Evolutionary conservation across 2,888 invertebrate species (phyloP).

Genomic region (Pomacea canaliculata): DNA sequence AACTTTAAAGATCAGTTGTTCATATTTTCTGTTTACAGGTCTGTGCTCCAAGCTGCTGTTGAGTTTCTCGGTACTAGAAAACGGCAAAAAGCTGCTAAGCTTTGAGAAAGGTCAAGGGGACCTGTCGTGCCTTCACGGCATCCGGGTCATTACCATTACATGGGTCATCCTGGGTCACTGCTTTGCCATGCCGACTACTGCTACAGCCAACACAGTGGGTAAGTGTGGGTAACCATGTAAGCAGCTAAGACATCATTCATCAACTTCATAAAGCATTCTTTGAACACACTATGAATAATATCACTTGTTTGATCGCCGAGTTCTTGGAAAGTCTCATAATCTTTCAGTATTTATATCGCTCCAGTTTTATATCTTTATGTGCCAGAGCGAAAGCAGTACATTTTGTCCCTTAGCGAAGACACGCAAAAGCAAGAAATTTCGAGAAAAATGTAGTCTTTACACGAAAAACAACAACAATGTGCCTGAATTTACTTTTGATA

Average conservation of each 20-base stretch:
- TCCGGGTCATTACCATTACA: conserved; percentile 72
- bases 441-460: no score
- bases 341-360: no score
- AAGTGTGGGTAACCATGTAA: background rate
- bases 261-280: background rate
- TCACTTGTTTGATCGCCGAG: no score
- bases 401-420: no score
- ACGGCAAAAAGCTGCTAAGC: conserved; percentile 41
- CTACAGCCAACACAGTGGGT: background rate
- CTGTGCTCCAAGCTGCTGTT: conserved; percentile 33
- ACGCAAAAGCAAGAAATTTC: no score
- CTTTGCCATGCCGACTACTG: conserved; percentile 21
- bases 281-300: background rate
- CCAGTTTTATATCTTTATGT: no score
- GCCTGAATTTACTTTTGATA: background rate
- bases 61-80: conserved; percentile 44
- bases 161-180: conserved; percentile 64
- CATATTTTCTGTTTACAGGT: background rate
- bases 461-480: background rate
- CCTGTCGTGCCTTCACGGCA: conserved; percentile 79
- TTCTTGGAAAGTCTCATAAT: no score
- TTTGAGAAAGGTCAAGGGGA: conserved; percentile 36
- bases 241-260: background rate
- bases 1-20: no score
- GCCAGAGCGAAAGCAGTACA: no score